These are phyloP conservation scores for Gadopsis bispinosus DNA, from an alignment of 2,797 vertebrate species.

Conservation along the genomic window DNA sequence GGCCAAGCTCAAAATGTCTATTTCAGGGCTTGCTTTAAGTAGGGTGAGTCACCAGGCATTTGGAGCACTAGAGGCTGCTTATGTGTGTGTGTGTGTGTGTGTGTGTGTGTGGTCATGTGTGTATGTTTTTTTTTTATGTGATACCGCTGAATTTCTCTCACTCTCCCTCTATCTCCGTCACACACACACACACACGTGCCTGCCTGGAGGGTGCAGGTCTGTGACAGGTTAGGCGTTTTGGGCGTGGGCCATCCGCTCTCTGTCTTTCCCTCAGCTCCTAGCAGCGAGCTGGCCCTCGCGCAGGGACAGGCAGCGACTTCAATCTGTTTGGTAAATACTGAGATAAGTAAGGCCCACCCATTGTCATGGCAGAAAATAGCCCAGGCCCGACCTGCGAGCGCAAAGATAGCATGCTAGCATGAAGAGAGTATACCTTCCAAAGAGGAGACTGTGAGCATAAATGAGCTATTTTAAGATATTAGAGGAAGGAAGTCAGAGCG, in stretches of 20 bases:
- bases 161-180: constrained; percentile 55
- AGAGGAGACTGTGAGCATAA: constrained; percentile 49
- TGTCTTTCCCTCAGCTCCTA: constrained; percentile 70
- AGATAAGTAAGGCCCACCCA: constrained; percentile 77
- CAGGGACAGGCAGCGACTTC: constrained; percentile 81
- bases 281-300: constrained; percentile 78
- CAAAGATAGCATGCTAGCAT: constrained; percentile 65
- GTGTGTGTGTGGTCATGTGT: constrained; percentile 44
- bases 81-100: constrained; percentile 57
- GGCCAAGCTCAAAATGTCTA: constrained; percentile 82
- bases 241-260: constrained; percentile 73
- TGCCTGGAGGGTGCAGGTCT: constrained; percentile 77
- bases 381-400: constrained; percentile 57
- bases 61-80: constrained; percentile 72
- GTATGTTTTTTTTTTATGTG: constrained; percentile 50
- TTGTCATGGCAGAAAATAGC: constrained; percentile 76
- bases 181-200: constrained; percentile 64
- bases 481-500: constrained; percentile 38
- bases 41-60: constrained; percentile 82
- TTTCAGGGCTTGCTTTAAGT: constrained; percentile 83
- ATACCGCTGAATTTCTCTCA: constrained; percentile 36
- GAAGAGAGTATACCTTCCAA: constrained; percentile 41
- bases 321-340: constrained; percentile 86
- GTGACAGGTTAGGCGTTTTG: constrained; percentile 83
- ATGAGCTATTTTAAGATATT: constrained; percentile 58